phyloP scores from a whole-genome alignment of 1,140 invertebrate species.

The Phortica variegata region DNA sequence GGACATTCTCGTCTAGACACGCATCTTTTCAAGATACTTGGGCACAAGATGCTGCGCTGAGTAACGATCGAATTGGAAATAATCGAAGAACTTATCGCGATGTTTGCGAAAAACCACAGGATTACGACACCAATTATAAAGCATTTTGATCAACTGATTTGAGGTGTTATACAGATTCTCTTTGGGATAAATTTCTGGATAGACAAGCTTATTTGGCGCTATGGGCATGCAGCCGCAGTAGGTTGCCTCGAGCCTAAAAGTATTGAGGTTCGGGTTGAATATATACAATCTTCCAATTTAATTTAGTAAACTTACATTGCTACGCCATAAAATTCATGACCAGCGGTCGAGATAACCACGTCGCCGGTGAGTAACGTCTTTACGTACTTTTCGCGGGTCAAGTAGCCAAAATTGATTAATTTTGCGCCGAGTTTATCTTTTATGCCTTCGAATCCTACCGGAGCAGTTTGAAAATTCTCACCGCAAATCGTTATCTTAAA shows the following conservation, averaged over 20 bases:
- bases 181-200: constrained; percentile 73
- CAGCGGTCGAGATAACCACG: constrained; percentile 72
- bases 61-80: constrained; percentile 43
- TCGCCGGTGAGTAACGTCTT: constrained; percentile 61
- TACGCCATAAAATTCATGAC: constrained; percentile 77
- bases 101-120: constrained; percentile 45
- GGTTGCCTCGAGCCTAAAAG: constrained; percentile 71
- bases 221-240: constrained; percentile 70
- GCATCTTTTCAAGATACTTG: constrained; percentile 43
- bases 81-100: constrained; percentile 49
- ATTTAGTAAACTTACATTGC: constrained; percentile 62
- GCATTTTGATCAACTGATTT: constrained; percentile 61
- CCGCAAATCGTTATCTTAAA: constrained; percentile 66
- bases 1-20: constrained; percentile 17
- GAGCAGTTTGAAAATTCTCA: constrained; percentile 54
- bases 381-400: constrained; percentile 64
- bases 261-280: too few species aligned
- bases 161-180: constrained; percentile 64
- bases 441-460: constrained; percentile 61
- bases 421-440: constrained; percentile 59
- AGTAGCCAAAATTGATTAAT: constrained; percentile 66
- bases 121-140: constrained; percentile 59
- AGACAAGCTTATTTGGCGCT: constrained; percentile 69
- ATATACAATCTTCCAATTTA: too few species aligned
- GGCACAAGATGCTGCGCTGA: constrained; percentile 45